Conservation (phyloP, 64 coral and sea anemone species). For the Actinia equina region DNA sequence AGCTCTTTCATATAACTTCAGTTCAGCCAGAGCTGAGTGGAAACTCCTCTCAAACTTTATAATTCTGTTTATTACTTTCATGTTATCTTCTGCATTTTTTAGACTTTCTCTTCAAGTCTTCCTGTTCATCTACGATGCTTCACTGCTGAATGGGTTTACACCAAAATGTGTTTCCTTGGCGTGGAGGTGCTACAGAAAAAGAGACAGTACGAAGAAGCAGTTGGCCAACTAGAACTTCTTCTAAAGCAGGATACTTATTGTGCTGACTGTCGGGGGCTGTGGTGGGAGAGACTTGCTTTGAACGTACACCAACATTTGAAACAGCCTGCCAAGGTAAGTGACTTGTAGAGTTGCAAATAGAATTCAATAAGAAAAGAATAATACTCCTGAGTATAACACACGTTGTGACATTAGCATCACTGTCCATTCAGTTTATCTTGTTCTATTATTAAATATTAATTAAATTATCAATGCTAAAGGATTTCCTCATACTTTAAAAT, state of each 20-base stretch:
- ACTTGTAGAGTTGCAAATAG: no score
- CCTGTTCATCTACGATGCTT: conserved; percentile 84
- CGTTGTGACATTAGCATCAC: no score
- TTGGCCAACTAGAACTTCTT: conserved; percentile 55
- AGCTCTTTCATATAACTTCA: no score
- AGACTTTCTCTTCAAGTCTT: conserved; percentile 22
- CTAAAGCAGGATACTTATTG: conserved; percentile 72
- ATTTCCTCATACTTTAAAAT: no score
- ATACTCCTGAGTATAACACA: background rate
- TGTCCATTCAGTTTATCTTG: no score
- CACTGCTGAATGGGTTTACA: conserved; percentile 75
- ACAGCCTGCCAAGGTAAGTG: conserved; percentile 76
- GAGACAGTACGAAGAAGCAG: conserved; percentile 76
- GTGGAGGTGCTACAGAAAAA: conserved; percentile 97
- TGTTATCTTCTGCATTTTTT: background rate
- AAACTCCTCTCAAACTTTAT: no score
- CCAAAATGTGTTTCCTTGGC: conserved; percentile 88
- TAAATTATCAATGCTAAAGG: no score
- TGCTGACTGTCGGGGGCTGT: conserved; percentile 71
- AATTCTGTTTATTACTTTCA: no score
- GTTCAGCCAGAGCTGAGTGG: no score
- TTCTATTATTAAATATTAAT: no score
- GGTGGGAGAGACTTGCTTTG: conserved; percentile 93
- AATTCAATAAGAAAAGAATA: no score
- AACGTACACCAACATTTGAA: conserved; percentile 94